Conservation (phyloP, 2,888 invertebrate genomes). For the Antheraea yamamai region DNA sequence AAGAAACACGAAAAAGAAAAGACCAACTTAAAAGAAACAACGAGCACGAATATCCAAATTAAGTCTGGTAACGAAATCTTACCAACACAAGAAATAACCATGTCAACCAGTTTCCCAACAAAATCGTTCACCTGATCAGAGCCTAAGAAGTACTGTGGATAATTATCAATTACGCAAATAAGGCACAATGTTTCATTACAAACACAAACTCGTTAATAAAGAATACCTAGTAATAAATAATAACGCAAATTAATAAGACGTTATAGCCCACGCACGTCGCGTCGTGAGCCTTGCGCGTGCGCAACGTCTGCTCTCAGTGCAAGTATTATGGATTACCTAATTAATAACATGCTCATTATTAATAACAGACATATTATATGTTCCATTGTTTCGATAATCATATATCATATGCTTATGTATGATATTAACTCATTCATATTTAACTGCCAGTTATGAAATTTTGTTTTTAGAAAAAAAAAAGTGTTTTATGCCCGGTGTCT, state of each 20-base stretch:
- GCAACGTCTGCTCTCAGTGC: slow-evolving; percentile 17
- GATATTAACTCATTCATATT: background rate
- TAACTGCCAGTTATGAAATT: background rate
- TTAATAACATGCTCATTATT: slow-evolving; percentile 17
- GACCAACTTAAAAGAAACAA: background rate
- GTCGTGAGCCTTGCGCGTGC: slow-evolving; percentile 18
- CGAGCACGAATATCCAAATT: slow-evolving; percentile 20
- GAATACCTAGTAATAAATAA: slow-evolving; percentile 29
- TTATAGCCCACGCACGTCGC: slow-evolving; percentile 29
- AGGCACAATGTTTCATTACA: slow-evolving; percentile 33
- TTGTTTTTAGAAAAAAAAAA: background rate
- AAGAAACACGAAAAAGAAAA: background rate
- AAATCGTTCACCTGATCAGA: slow-evolving; percentile 32
- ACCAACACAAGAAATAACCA: slow-evolving; percentile 23
- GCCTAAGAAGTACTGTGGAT: slow-evolving; percentile 28
- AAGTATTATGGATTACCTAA: slow-evolving; percentile 13
- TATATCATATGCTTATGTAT: background rate
- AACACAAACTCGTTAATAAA: slow-evolving; percentile 33
- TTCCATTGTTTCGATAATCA: slow-evolving; percentile 1
- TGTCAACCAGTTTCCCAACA: slow-evolving; percentile 12
- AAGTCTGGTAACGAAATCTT: background rate
- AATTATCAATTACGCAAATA: slow-evolving; percentile 37
- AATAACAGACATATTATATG: background rate
- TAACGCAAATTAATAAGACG: slow-evolving; percentile 20
- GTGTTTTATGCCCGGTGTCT: no score